Evolutionary conservation across 1,140 invertebrate genomes (phyloP).

Genomic region (Drosophila subpulchrella): DNA sequence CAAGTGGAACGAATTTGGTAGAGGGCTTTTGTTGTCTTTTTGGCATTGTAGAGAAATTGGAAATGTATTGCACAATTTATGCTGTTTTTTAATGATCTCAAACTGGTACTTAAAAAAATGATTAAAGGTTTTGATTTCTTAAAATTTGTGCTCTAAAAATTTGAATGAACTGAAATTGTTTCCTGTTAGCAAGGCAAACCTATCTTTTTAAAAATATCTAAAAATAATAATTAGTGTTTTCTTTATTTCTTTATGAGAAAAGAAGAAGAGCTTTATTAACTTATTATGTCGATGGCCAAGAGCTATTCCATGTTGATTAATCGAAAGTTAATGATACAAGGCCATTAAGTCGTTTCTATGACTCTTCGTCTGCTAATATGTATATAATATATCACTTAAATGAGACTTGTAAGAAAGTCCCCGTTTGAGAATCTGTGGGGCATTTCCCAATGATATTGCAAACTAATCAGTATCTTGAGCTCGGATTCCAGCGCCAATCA

Average conservation of each 20-base stretch:
- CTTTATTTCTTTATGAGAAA: background rate
- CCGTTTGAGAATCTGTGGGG: background rate
- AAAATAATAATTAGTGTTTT: background rate
- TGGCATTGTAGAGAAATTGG: background rate
- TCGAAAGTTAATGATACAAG: slow-evolving; percentile 35
- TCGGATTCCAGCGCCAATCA: slow-evolving; percentile 3
- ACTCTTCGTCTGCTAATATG: slow-evolving; percentile 1
- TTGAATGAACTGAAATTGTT: background rate
- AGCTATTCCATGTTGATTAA: slow-evolving; percentile 22
- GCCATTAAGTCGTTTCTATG: slow-evolving; percentile 5
- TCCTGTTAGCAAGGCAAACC: too few species aligned
- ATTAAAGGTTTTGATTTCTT: background rate
- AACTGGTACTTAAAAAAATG: background rate
- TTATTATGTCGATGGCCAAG: slow-evolving; percentile 14
- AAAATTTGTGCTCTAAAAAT: too few species aligned
- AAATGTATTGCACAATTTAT: background rate
- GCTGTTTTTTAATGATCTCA: background rate
- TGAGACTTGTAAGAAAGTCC: background rate
- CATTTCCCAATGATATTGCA: slow-evolving; percentile 14
- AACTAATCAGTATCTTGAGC: slow-evolving; percentile 13
- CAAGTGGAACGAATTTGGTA: slow-evolving; percentile 10
- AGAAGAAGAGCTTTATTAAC: slow-evolving; percentile 7
- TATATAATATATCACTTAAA: background rate
- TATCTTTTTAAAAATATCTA: too few species aligned
- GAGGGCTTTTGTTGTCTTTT: background rate